phyloP scores from a whole-genome alignment of 2,888 invertebrate genomes.

The Electrophaes corylata region DNA sequence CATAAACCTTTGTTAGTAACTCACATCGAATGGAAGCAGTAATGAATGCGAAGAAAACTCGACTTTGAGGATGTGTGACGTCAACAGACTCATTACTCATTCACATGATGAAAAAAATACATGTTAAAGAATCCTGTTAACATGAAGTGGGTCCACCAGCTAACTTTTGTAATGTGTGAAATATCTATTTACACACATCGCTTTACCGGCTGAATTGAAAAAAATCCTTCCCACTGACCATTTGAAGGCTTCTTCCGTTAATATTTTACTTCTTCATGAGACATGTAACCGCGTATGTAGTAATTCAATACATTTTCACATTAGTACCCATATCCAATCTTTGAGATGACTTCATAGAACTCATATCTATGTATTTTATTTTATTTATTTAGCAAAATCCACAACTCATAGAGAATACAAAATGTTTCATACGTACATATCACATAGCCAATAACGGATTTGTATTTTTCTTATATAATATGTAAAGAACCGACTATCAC shows the following conservation, averaged over 20 bases:
- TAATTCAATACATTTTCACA: background rate
- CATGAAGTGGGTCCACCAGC: background rate
- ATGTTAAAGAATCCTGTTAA: conserved; percentile 16
- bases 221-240: too few relatives aligned
- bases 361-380: too few relatives aligned
- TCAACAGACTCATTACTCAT: conserved; percentile 24
- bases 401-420: too few relatives aligned
- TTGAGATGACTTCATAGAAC: background rate
- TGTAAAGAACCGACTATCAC: too few relatives aligned
- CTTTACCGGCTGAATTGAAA: too few relatives aligned
- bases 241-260: too few relatives aligned
- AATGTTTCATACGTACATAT: too few relatives aligned
- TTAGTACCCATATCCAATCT: background rate
- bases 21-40: conserved; percentile 19
- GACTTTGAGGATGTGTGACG: conserved; percentile 18
- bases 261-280: too few relatives aligned
- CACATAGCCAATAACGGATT: too few relatives aligned
- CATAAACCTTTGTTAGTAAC: conserved; percentile 9
- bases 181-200: background rate
- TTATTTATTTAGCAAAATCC: too few relatives aligned
- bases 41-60: conserved; percentile 20
- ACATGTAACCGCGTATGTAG: background rate
- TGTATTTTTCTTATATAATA: too few relatives aligned
- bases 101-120: conserved; percentile 10
- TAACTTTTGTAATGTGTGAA: conserved; percentile 12